Conservation (phyloP, 2,797 vertebrate species). For the Typhlichthys eigenmanni region DNA sequence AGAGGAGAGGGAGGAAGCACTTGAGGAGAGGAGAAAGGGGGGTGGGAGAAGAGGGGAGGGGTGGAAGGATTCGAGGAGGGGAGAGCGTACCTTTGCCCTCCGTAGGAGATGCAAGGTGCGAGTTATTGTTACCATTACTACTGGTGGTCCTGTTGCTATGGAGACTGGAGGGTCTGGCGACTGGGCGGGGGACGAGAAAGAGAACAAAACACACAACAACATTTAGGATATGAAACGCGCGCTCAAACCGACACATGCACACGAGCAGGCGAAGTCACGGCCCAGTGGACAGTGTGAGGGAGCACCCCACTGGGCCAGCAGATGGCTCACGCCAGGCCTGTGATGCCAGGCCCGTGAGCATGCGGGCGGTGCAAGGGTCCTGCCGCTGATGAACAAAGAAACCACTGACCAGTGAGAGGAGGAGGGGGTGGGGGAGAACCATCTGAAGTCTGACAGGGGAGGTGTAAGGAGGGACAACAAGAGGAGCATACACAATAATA, state of each 20-base stretch:
- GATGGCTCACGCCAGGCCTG: constrained; percentile 68
- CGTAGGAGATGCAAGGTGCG: constrained; percentile 82
- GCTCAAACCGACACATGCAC: constrained; percentile 35
- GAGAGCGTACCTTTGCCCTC: constrained; percentile 90
- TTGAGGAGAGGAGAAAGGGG: not conserved
- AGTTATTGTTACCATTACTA: constrained; percentile 97
- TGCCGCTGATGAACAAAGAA: constrained; percentile 67
- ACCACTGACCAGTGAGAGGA: constrained; percentile 9
- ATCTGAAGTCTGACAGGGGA: not conserved
- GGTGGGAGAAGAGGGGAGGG: not conserved
- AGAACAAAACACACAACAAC: not conserved
- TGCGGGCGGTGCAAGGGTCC: constrained; percentile 64
- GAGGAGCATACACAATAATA: no score
- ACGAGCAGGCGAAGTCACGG: constrained; percentile 37
- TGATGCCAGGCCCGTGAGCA: constrained; percentile 59
- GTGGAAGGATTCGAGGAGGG: constrained; percentile 5
- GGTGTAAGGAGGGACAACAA: not conserved
- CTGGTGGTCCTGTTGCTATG: constrained; percentile 94
- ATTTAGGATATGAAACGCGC: constrained; percentile 38
- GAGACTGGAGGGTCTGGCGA: constrained; percentile 92
- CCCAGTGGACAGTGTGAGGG: constrained; percentile 49
- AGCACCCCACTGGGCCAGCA: constrained; percentile 71
- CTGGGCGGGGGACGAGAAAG: constrained; percentile 71
- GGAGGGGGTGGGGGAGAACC: constrained; percentile 3
- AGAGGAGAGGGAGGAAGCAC: constrained; percentile 37